Percentiles rank a stretch among this genome's conserved stretches.
phyloP scores from a whole-genome alignment of 2,888 invertebrate species.

The Meloe dianella region DNA sequence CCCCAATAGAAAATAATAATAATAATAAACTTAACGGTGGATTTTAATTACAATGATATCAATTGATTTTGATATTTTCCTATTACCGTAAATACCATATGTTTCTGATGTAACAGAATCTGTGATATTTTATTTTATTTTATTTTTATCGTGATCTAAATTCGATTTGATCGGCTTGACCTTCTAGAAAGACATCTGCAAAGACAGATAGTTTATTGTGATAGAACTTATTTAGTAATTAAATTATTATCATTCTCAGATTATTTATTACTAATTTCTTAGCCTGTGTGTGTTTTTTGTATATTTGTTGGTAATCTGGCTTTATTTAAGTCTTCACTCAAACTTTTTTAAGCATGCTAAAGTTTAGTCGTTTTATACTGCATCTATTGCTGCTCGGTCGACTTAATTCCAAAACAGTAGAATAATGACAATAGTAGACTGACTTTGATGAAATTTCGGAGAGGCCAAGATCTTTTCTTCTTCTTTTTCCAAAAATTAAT shows the following conservation, averaged over 20 bases:
- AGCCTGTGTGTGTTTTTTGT: no score
- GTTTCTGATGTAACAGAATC: slow-evolving; percentile 1
- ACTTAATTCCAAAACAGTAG: not conserved
- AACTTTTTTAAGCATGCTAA: no score
- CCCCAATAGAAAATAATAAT: not conserved
- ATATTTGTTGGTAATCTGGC: no score
- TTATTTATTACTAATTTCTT: no score
- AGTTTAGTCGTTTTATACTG: no score
- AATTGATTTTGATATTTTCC: not conserved
- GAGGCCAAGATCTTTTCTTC: no score
- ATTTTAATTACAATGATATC: not conserved
- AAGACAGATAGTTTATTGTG: not conserved
- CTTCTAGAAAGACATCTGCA: not conserved
- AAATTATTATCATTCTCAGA: no score
- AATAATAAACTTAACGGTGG: not conserved
- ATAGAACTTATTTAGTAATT: not conserved
- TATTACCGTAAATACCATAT: not conserved
- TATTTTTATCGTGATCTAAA: not conserved
- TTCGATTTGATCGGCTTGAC: not conserved
- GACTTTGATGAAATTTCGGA: no score
- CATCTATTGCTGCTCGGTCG: no score
- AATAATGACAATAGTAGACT: no score
- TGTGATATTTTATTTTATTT: not conserved
- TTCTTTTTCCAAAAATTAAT: no score
- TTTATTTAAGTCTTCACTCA: no score